A percentile compares a stretch with the other conserved stretches of the same genome.
These are phyloP conservation scores for Drosophila mojavensis DNA, from an alignment of 1,140 invertebrate genomes.

Conservation along the genomic window DNA sequence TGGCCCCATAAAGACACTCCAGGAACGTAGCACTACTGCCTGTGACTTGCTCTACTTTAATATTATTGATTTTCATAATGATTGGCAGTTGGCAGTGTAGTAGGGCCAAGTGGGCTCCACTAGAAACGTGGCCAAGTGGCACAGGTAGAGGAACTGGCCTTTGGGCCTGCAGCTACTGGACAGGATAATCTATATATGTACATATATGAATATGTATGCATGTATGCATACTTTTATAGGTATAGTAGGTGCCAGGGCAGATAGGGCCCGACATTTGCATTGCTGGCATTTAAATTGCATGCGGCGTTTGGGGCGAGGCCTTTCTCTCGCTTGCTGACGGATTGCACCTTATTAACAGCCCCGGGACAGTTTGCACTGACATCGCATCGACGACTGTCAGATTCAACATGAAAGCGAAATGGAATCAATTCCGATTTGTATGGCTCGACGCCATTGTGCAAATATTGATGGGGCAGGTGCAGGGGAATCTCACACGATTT, in stretches of 20 bases:
- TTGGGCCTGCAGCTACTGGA: too few species aligned
- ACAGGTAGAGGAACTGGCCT: conserved; percentile 13
- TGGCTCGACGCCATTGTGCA: conserved; percentile 27
- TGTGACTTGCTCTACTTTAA: conserved; percentile 40
- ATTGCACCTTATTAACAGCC: conserved; percentile 40
- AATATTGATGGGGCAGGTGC: not conserved
- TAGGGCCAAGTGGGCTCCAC: conserved; percentile 26
- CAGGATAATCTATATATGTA: not conserved
- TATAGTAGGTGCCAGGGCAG: not conserved
- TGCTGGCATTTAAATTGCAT: conserved; percentile 59
- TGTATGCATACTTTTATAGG: too few species aligned
- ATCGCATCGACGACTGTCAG: conserved; percentile 14
- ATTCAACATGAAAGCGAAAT: conserved; percentile 33
- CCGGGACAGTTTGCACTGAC: conserved; percentile 16
- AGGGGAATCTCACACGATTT: conserved; percentile 17
- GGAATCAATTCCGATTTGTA: conserved; percentile 50
- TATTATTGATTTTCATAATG: conserved; percentile 62
- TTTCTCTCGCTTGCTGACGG: not conserved
- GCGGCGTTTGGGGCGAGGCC: not conserved
- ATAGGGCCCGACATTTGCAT: conserved; percentile 27
- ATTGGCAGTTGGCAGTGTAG: conserved; percentile 37
- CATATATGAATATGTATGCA: too few species aligned
- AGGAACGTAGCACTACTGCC: conserved; percentile 27
- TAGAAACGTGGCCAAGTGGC: conserved; percentile 56
- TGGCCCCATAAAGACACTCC: not conserved